A percentile compares a stretch with the other conserved stretches of the same genome.
Evolutionary conservation across 2,797 vertebrate species (phyloP).

Genomic region (Acanthiza pusilla): DNA sequence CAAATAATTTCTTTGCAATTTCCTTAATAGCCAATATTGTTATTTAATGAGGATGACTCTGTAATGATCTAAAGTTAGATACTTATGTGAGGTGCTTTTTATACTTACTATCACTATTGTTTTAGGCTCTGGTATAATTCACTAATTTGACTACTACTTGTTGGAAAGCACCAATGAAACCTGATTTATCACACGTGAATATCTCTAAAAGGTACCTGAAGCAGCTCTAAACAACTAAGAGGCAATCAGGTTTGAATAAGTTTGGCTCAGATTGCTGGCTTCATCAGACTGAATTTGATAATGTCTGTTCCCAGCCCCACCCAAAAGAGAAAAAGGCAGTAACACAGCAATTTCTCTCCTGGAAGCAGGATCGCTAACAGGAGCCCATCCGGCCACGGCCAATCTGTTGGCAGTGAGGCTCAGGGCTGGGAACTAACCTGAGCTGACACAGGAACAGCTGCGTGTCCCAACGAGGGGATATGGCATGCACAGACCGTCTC

Average conservation of each 20-base stretch:
- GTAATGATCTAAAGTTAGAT: not conserved
- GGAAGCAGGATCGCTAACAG: not conserved
- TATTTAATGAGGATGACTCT: not conserved
- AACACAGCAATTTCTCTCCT: not conserved
- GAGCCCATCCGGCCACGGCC: not conserved
- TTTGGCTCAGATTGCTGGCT: not conserved
- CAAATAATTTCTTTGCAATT: not conserved
- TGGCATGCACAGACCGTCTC: not conserved
- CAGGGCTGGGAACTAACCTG: not conserved
- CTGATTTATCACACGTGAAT: not conserved
- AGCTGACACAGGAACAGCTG: conserved; percentile 8
- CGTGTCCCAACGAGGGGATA: not conserved
- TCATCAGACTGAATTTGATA: not conserved
- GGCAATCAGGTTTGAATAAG: not conserved
- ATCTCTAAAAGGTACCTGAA: not conserved
- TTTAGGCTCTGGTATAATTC: not conserved
- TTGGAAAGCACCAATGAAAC: not conserved
- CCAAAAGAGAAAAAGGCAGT: not conserved
- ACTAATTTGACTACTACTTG: not conserved
- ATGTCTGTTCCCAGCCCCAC: not conserved
- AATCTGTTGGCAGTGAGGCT: not conserved
- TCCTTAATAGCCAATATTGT: not conserved
- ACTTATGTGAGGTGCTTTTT: not conserved
- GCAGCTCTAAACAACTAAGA: not conserved
- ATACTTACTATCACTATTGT: not conserved